phyloP scores from a whole-genome alignment of 1,140 invertebrate species.

The Pseudomyrmex concolor region DNA sequence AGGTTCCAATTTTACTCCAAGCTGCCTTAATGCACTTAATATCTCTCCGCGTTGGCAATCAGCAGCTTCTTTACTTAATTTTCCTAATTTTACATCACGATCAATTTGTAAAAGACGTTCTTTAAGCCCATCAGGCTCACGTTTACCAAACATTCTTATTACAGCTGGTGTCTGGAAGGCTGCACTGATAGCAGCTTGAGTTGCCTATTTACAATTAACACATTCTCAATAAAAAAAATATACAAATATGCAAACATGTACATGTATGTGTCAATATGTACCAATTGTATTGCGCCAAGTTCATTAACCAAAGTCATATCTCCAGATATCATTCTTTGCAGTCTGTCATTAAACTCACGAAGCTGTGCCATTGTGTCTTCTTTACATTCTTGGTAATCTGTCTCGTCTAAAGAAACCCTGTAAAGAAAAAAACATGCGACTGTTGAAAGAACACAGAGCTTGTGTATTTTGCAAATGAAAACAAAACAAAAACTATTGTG shows the following conservation, averaged over 20 bases:
- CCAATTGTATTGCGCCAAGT: slow-evolving; percentile 88
- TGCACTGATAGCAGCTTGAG: slow-evolving; percentile 91
- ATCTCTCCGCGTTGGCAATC: slow-evolving; percentile 86
- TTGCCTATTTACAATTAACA: slow-evolving; percentile 85
- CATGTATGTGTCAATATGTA: slow-evolving; percentile 70
- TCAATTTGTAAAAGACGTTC: slow-evolving; percentile 87
- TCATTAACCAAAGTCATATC: slow-evolving; percentile 90
- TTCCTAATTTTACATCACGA: slow-evolving; percentile 85
- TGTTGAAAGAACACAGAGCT: neutral
- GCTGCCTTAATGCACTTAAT: slow-evolving; percentile 88
- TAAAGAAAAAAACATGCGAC: slow-evolving; percentile 39
- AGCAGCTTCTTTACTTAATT: slow-evolving; percentile 80
- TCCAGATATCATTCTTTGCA: slow-evolving; percentile 89
- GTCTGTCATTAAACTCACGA: slow-evolving; percentile 89
- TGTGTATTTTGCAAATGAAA: slow-evolving; percentile 11
- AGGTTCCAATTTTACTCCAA: slow-evolving; percentile 88
- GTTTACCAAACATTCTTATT: slow-evolving; percentile 91
- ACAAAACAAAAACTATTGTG: too few species aligned
- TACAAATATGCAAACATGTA: too few species aligned
- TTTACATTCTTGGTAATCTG: slow-evolving; percentile 90
- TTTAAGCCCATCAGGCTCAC: slow-evolving; percentile 89
- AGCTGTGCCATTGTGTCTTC: slow-evolving; percentile 91
- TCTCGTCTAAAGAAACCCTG: slow-evolving; percentile 88
- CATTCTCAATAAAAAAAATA: too few species aligned
- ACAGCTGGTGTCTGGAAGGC: slow-evolving; percentile 93